Evolutionary conservation across 2,113 vertebrate genomes (phyloP), one percentile per base, ranked within the genome.

Genomic region (Sisor rabdophorus): DNA sequence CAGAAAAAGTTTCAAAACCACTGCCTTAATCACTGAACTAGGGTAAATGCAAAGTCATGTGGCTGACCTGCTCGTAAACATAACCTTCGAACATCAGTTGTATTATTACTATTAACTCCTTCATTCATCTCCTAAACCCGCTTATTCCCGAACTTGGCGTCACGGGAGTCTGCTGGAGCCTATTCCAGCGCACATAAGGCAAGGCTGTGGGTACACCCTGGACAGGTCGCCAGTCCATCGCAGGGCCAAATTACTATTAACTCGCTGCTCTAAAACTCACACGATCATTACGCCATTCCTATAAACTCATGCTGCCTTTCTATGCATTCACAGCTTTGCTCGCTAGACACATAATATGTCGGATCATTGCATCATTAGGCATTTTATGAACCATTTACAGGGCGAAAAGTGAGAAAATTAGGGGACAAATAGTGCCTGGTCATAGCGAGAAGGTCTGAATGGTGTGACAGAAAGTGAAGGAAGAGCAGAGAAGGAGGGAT

Each of bases 41-140:
- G 3, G 17, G 36, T 40, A 22, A 44, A 4, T 44, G 20, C 17
- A 65, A 47, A 50, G 44, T 68, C n/a, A 24, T 47, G 63, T 65
- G 63, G 24, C 63, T 47, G 2, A 65, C 44, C 20, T 56, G 30
- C 30, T n/a, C 87, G 77, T 85, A 82, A 80, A n/a, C 53, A 50
- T 86, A 87, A 87, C 85, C 85, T 87, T 90, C 87, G 89, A 48
- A 9, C 84, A 48, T 22, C 16, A 24, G 15, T 48, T 26, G n/a
- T 24, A 16, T 67, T 4, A 48, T 48, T 26, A 15, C n/a, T 24
- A 26, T 65, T 47, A 64, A 67, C 32, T 44, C 32, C n/a, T n/a
- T n/a, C 32, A 22, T 7, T 40, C n/a, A n/a, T n/a, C n/a, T n/a
- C n/a, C n/a, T n/a, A n/a, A n/a, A n/a, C n/a, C n/a, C n/a, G n/a